A percentile compares a stretch with the other conserved stretches of the same genome.
Conservation (phyloP, 2,113 vertebrate genomes). For the Chloebia gouldiae region DNA sequence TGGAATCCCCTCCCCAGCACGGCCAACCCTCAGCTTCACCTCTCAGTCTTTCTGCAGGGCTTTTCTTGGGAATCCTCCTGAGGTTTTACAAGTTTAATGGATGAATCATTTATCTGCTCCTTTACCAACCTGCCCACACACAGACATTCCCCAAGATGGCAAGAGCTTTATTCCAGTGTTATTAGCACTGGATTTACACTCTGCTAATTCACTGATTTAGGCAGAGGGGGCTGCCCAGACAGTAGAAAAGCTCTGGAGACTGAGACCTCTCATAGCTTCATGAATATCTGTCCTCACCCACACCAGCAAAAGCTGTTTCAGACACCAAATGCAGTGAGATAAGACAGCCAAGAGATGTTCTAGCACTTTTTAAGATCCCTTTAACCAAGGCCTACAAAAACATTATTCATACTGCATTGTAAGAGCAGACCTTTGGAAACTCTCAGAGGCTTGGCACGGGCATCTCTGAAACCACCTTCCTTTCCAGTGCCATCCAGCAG, state of each 20-base stretch:
- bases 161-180: background rate
- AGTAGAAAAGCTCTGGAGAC: background rate
- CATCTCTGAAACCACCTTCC: background rate
- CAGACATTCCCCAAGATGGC: background rate
- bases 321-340: background rate
- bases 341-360: background rate
- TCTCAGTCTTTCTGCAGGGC: background rate
- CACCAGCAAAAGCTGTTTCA: background rate
- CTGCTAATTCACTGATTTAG: background rate
- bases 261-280: background rate
- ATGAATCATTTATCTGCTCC: background rate
- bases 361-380: background rate
- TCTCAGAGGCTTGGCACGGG: background rate
- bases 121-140: background rate
- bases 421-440: background rate
- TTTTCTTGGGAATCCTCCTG: background rate
- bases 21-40: background rate
- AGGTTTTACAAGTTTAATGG: background rate
- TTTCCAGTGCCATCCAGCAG: background rate
- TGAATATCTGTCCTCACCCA: background rate
- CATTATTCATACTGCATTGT: background rate
- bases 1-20: background rate
- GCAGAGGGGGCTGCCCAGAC: background rate
- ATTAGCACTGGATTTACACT: background rate
- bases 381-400: background rate